These are phyloP conservation scores for Tupiocoris notatus DNA, from an alignment of 2,888 invertebrate genomes.

Conservation along the genomic window DNA sequence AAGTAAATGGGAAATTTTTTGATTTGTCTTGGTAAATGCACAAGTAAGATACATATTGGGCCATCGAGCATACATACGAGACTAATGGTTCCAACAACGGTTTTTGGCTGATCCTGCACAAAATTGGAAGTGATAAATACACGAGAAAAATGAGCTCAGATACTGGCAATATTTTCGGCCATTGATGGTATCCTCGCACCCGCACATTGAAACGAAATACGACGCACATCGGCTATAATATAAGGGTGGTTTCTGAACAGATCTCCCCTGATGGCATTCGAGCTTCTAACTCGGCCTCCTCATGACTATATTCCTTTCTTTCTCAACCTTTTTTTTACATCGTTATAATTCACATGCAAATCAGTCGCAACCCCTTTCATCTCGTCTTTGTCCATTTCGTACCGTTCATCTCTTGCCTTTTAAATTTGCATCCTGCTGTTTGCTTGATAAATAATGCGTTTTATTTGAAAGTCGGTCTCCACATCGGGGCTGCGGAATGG, in stretches of 20 bases:
- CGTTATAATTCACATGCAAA: slow-evolving; percentile 27
- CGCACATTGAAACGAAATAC: not conserved
- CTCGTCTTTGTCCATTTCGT: slow-evolving; percentile 31
- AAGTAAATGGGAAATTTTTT: no score
- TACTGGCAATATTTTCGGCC: no score
- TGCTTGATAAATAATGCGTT: slow-evolving; percentile 43
- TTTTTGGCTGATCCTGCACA: no score
- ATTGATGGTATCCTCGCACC: not conserved
- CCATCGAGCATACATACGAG: no score
- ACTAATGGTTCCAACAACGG: no score
- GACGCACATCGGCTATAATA: not conserved
- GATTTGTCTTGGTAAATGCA: no score
- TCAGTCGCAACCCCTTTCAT: slow-evolving; percentile 21
- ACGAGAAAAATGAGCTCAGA: not conserved
- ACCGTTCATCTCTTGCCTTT: slow-evolving; percentile 21
- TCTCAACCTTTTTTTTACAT: not conserved
- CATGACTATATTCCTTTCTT: not conserved
- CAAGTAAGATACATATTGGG: no score
- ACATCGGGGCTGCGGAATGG: not conserved
- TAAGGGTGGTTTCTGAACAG: not conserved
- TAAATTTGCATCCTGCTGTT: slow-evolving; percentile 40
- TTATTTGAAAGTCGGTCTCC: slow-evolving; percentile 8
- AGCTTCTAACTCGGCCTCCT: not conserved
- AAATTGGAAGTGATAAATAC: not conserved
- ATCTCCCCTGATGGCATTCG: not conserved